These are phyloP conservation scores for Caenorhabditis remanei DNA, from an alignment of 1,140 invertebrate genomes.

Conservation along the genomic window DNA sequence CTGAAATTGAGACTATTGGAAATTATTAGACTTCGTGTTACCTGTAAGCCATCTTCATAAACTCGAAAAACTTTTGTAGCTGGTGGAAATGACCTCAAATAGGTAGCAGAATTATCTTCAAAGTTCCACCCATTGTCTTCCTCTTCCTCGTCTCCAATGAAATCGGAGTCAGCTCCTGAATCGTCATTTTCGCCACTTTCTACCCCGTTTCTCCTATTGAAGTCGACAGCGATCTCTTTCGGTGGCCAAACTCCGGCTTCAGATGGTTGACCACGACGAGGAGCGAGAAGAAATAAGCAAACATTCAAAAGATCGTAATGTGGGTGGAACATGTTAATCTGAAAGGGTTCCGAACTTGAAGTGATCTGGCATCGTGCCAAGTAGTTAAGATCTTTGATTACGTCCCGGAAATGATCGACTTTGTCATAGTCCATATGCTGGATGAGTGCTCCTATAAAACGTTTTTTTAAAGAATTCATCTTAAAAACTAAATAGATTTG, in stretches of 20 bases:
- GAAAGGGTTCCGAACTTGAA: background rate
- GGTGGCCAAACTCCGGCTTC: background rate
- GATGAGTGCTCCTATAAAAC: conserved; percentile 17
- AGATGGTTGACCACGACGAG: background rate
- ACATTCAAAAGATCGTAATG: conserved; percentile 1
- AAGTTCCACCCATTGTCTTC: background rate
- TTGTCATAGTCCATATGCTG: conserved; percentile 5
- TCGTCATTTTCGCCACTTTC: conserved; percentile 5
- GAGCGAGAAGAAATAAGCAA: conserved; percentile 4
- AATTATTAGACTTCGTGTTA: background rate
- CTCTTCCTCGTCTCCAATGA: background rate
- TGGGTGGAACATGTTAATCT: conserved; percentile 1
- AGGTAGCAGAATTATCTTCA: background rate
- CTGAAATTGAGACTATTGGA: background rate
- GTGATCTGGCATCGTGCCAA: conserved; percentile 20
- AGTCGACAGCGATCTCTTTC: background rate
- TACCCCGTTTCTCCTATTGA: background rate
- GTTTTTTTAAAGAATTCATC: background rate
- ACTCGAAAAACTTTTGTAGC: background rate
- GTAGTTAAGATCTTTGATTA: background rate
- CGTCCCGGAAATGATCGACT: background rate
- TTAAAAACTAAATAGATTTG: too few relatives aligned
- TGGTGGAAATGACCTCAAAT: conserved; percentile 24
- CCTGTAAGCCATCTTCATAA: background rate
- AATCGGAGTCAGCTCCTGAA: conserved; percentile 22